These are phyloP conservation scores for Macquaria australasica DNA, from an alignment of 2,113 vertebrate genomes.

Conservation along the genomic window DNA sequence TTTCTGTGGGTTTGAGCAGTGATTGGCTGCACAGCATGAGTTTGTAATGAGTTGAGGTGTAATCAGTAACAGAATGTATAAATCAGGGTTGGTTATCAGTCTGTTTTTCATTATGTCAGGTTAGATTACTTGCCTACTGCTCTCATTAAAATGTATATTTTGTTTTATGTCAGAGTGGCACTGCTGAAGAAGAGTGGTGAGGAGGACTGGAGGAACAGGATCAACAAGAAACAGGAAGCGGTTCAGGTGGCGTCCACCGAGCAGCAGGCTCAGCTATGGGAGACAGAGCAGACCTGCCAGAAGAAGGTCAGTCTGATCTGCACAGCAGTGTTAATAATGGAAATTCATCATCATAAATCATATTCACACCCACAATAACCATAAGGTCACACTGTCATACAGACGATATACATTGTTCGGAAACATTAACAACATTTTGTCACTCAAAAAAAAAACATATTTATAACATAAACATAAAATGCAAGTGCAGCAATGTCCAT, in stretches of 20 bases:
- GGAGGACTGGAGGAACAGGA: conserved; percentile 96
- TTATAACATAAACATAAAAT: too few species aligned
- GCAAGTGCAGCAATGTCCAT: background rate
- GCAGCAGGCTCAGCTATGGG: conserved; percentile 81
- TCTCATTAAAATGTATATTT: background rate
- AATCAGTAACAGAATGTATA: background rate
- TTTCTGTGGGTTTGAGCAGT: background rate
- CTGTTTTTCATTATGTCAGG: background rate
- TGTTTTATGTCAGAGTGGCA: conserved; percentile 86
- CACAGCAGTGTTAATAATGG: background rate
- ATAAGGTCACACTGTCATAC: too few species aligned
- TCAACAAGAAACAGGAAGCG: conserved; percentile 93
- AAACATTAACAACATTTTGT: background rate
- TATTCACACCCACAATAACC: background rate
- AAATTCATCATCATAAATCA: background rate
- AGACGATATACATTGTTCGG: background rate
- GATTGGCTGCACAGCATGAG: background rate
- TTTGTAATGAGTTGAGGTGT: background rate
- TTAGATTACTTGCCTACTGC: background rate
- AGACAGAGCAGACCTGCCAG: conserved; percentile 87
- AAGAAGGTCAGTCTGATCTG: conserved; percentile 86
- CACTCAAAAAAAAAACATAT: too few species aligned
- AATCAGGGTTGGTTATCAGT: background rate
- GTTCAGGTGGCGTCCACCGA: conserved; percentile 82
- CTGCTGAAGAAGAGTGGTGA: conserved; percentile 96